Evolutionary conservation across 2,888 invertebrate genomes (phyloP), one percentile per base, ranked within the genome.

Genomic region (Octodonta nipae): DNA sequence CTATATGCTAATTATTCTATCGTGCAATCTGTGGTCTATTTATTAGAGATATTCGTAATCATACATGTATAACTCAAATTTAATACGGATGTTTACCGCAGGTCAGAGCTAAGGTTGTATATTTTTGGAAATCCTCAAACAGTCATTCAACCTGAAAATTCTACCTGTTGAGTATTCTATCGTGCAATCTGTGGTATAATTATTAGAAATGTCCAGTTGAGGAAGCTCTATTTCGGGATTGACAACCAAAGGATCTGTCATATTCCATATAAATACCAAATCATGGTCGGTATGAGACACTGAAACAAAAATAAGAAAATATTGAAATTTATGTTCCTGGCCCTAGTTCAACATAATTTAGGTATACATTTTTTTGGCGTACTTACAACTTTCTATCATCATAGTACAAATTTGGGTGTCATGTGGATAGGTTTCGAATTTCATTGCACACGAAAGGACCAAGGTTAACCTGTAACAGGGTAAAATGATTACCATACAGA

Each of bases 331-430:
- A n/a, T n/a, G n/a, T n/a, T n/a, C n/a, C n/a, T n/a, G n/a, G n/a
- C n/a, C n/a, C n/a, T n/a, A n/a, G n/a, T n/a, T n/a, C n/a, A n/a
- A n/a, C n/a, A n/a, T n/a, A n/a, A n/a, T n/a, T n/a, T n/a, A n/a
- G n/a, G n/a, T n/a, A n/a, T n/a, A n/a, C n/a, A n/a, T n/a, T n/a
- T n/a, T n/a, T n/a, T n/a, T n/a, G n/a, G n/a, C n/a, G 26, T 54
- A 78, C 87, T 77, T 69, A 89, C 89, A 70, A 54, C 89, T 89
- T 66, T 91, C 89, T 36, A 91, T 88, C 80, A 86, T 85, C 79
- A 91, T 85, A 32, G 82, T 81, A 59, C 91, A 92, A 47, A 82
- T 80, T 65, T 92, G 91, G 2, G 88, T 88, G 52, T 92, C 91
- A 53, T 91, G 89, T 0, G 91, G 91, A 58, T 89, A 91, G 0